Conservation (phyloP, 2,888 invertebrate genomes). For the Tetranychus truncatus region DNA sequence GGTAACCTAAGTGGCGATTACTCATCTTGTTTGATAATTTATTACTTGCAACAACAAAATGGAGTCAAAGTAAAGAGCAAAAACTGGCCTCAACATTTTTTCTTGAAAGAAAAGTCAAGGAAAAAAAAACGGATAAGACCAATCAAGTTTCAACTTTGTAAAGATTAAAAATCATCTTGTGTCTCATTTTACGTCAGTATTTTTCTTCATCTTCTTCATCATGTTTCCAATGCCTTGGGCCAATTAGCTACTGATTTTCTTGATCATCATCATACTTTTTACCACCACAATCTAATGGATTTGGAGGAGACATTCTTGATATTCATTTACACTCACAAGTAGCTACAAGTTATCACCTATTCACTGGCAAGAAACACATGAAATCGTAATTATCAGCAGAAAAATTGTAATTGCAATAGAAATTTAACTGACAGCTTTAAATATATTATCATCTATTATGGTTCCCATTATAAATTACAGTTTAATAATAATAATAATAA, state of each 20-base stretch:
- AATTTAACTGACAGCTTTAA: not conserved
- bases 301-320: not conserved
- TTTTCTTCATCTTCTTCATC: not conserved
- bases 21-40: conserved; percentile 1
- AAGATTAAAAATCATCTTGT: not conserved
- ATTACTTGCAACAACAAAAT: not conserved
- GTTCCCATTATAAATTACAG: not conserved
- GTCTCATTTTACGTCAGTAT: not conserved
- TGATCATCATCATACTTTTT: not conserved
- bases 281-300: not conserved
- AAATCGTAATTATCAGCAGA: not conserved
- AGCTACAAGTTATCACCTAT: not conserved
- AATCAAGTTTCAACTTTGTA: not conserved
- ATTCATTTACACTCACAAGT: not conserved
- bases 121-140: not conserved
- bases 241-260: not conserved
- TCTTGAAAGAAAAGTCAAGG: no score
- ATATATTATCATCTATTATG: not conserved
- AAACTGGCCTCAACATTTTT: not conserved
- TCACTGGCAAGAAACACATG: not conserved
- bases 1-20: not conserved
- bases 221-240: not conserved
- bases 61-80: not conserved
- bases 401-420: not conserved
- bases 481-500: not conserved